Base-by-base conservation (phyloP, 2,888 invertebrate genomes). In the Artemia sinica region DNA sequence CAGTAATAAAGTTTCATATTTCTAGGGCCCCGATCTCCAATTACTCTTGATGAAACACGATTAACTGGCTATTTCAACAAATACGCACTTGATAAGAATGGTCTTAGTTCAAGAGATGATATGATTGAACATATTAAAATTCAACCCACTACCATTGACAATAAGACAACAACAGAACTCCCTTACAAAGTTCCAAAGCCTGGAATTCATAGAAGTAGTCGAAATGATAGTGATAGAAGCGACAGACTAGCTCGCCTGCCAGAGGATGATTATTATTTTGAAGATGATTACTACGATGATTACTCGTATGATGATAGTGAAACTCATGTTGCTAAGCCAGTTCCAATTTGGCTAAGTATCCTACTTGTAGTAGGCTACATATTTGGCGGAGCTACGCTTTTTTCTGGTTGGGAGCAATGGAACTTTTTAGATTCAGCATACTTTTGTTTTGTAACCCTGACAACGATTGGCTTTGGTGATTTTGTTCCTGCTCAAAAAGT, bases 371-470 rank as follows among this genome's bases (percentile, higher is more conserved):
- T 92, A 48, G 87, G 90, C 71, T 93, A 93, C 79, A 92, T 93
- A 73, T 82, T 91, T 69, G 89, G 87, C 0, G 92, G 93, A 13
- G 91, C 91, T 2, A 88, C 86, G 74, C 82, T 93, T 11, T 93
- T 93, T 79, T 83, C 84, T 74, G 82, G 83, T 66, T 91, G 91
- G 89, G 92, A 93, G 79, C 79, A 82, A 28, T 93, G 93, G 93
- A 83, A 83, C 0, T 88, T 88, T 75, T 81, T 91, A 71, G 91
- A 93, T 77, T 87, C 91, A 0, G 90, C 91, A 2, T 93, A 93
- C 78, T 93, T 93, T 79, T 93, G 92, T 78, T 93, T 93, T 80
- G 91, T 93, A 74, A 92, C 92, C 0, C 82, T 93, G 72, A 92
- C 92, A 41, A 93, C 93, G 2, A 93, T 93, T 71, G 92, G 68